These are phyloP conservation scores for Parazoanthus darwini DNA, from an alignment of 92 coral and sea anemone genomes.

Conservation along the genomic window DNA sequence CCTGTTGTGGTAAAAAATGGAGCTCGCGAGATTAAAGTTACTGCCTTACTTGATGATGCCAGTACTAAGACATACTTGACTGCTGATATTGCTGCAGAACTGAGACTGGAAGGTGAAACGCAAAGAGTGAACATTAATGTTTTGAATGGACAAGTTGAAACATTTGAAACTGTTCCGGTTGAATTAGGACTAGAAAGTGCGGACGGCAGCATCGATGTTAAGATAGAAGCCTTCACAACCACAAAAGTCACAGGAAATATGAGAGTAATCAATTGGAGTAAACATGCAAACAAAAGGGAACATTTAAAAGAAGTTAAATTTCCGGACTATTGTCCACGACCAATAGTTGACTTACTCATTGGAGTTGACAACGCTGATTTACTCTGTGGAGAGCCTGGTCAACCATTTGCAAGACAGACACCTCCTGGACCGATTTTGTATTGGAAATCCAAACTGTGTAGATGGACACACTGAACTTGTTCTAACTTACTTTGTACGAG, in stretches of 20 bases:
- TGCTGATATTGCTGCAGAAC: too few relatives aligned
- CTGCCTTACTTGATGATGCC: too few relatives aligned
- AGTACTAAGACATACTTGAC: too few relatives aligned
- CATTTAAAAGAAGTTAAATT: conserved; percentile 46
- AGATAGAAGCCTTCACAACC: conserved; percentile 56
- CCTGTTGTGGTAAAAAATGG: too few relatives aligned
- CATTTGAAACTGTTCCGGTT: too few relatives aligned
- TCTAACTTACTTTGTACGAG: conserved; percentile 32
- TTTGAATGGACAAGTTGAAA: conserved; percentile 58
- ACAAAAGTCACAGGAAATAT: conserved; percentile 65
- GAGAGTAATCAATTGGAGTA: conserved; percentile 55
- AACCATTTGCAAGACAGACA: too few relatives aligned
- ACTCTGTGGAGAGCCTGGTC: conserved; percentile 38
- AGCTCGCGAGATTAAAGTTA: too few relatives aligned
- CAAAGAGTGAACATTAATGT: conserved; percentile 59
- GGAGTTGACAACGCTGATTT: conserved; percentile 37
- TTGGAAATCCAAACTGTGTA: too few relatives aligned
- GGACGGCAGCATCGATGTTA: conserved; percentile 38
- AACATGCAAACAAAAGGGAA: too few relatives aligned
- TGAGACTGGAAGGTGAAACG: conserved; percentile 55
- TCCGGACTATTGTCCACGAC: conserved; percentile 41
- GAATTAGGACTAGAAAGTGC: too few relatives aligned
- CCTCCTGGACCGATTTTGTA: too few relatives aligned
- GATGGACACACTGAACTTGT: conserved; percentile 23
- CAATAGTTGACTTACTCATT: too few relatives aligned